Conservation (phyloP, 1,140 invertebrate genomes). For the Bacillus rossius region DNA sequence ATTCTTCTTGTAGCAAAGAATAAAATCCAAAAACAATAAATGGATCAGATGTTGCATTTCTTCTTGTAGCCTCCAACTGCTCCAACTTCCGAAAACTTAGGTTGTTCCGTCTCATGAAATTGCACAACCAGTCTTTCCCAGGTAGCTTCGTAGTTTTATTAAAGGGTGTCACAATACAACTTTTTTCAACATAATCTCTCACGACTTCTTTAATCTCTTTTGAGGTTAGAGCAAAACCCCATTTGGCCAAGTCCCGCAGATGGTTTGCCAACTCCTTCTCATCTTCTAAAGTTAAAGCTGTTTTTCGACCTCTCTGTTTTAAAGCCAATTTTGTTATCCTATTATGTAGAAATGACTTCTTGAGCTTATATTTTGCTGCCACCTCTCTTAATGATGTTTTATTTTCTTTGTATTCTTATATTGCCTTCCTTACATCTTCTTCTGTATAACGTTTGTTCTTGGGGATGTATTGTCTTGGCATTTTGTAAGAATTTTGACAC, state of each 20-base stretch:
- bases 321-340: too few relatives aligned
- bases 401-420: too few relatives aligned
- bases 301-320: conserved; percentile 1
- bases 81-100: not conserved
- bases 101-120: not conserved
- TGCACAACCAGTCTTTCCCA: not conserved
- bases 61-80: not conserved
- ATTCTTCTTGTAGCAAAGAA: not conserved
- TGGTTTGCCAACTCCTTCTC: not conserved
- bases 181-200: not conserved
- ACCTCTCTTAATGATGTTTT: too few relatives aligned
- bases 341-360: too few relatives aligned
- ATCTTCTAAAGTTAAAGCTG: not conserved
- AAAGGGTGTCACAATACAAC: not conserved
- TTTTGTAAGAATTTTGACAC: too few relatives aligned
- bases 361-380: too few relatives aligned
- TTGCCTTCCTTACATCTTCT: too few relatives aligned
- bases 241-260: not conserved
- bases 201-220: not conserved
- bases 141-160: not conserved
- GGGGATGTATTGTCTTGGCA: too few relatives aligned
- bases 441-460: too few relatives aligned
- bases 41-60: conserved; percentile 11
- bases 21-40: conserved; percentile 23
- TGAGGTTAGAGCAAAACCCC: not conserved